Evolutionary conservation across 2,888 invertebrate species (phyloP).

Genomic region (Tinea trinotella): DNA sequence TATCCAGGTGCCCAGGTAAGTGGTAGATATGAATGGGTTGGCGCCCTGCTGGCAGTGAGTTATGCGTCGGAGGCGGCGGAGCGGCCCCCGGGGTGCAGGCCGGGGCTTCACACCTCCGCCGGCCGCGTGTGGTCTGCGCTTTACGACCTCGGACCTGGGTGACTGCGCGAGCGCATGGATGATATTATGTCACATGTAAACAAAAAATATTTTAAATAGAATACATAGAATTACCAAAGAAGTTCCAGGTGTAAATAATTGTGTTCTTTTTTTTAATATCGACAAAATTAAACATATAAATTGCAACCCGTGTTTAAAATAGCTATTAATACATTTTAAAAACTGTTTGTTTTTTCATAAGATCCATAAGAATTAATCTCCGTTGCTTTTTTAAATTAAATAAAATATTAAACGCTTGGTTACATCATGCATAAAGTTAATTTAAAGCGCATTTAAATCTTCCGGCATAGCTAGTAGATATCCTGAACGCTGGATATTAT

Average conservation of each 20-base stretch:
- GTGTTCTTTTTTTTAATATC: no score
- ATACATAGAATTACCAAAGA: no score
- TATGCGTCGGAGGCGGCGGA: slow-evolving; percentile 41
- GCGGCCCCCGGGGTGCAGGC: slow-evolving; percentile 56
- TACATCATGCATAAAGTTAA: slow-evolving; percentile 31
- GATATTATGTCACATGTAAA: background rate
- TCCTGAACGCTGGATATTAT: slow-evolving; percentile 63
- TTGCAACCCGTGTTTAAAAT: no score
- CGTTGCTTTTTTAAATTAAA: no score
- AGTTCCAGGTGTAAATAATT: no score
- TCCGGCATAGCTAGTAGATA: slow-evolving; percentile 62
- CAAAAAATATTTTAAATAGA: background rate
- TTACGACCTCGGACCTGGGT: slow-evolving; percentile 44
- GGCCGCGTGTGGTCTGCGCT: slow-evolving; percentile 68
- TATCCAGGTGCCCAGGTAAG: slow-evolving; percentile 13
- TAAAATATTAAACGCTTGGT: slow-evolving; percentile 23
- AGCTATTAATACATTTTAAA: no score
- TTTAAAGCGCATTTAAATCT: slow-evolving; percentile 59
- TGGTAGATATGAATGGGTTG: slow-evolving; percentile 61
- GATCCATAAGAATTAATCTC: no score
- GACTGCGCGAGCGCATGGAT: slow-evolving; percentile 1
- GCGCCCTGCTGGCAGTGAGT: slow-evolving; percentile 69
- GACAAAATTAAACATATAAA: no score
- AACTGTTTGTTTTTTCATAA: no score
- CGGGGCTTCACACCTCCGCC: slow-evolving; percentile 68